Conservation (phyloP, 2,888 invertebrate species). For the Terebella lapidaria region DNA sequence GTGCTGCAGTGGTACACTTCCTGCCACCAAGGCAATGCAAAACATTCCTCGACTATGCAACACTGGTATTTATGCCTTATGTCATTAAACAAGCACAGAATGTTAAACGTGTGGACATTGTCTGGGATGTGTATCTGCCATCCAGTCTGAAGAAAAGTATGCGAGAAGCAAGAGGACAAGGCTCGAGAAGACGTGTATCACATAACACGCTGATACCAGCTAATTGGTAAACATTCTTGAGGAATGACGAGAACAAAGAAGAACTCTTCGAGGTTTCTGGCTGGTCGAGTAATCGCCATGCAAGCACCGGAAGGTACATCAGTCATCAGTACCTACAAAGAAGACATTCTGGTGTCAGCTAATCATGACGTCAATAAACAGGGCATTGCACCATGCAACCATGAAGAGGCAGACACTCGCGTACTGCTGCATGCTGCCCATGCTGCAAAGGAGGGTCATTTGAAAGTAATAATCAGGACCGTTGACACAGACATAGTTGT, state of each 20-base stretch:
- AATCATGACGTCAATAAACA: slow-evolving; percentile 3
- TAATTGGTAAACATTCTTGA: slow-evolving; percentile 18
- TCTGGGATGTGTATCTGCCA: slow-evolving; percentile 17
- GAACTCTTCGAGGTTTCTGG: slow-evolving; percentile 15
- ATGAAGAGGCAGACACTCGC: slow-evolving; percentile 24
- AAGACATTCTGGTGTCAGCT: slow-evolving; percentile 2
- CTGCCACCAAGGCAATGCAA: background rate
- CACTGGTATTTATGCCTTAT: slow-evolving; percentile 3
- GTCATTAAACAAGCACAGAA: slow-evolving; percentile 2
- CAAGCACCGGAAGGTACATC: no score
- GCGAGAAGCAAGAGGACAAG: slow-evolving; percentile 4
- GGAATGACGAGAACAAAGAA: slow-evolving; percentile 17
- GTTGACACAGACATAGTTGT: slow-evolving; percentile 1
- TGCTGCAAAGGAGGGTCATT: background rate
- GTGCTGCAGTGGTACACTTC: background rate
- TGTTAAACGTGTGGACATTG: slow-evolving; percentile 13
- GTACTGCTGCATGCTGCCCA: background rate
- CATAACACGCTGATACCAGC: slow-evolving; percentile 10
- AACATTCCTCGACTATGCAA: background rate
- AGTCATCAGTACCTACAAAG: no score
- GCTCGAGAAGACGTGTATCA: slow-evolving; percentile 5
- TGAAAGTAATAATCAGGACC: background rate
- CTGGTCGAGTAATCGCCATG: background rate
- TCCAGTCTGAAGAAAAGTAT: slow-evolving; percentile 14
- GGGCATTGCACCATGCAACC: no score